Base-by-base conservation (phyloP, 2,797 vertebrate genomes). In the Sebastes miniatus region DNA sequence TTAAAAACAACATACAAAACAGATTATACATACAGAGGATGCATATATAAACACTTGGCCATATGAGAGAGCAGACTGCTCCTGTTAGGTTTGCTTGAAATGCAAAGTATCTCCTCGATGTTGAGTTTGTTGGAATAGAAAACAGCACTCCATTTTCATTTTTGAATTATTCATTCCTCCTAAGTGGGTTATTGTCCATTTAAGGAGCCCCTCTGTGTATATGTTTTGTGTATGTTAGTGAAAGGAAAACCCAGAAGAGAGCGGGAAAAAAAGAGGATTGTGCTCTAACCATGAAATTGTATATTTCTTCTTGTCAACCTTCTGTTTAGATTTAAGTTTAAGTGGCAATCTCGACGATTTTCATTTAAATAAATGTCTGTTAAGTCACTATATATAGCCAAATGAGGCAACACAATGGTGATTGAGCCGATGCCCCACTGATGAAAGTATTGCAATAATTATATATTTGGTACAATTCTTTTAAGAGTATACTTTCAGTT, bases 91-190 rank as follows among this genome's bases (percentile, higher is more conserved):
- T 69, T 59, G 68, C 80, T 73, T 73, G 57, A 87, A 92, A 87
- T 87, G 72, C 81, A 85, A 89, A 89, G 81, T 54, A 20, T 68
- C 25, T 63, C 81, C 69, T 84, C 84, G 47, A 83, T 83, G 54
- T 82, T 18, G 39, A 75, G 43, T 79, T 86, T 76, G 54, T 65
- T 62, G 66, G 61, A 88, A 86, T 11, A 64, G 66, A 74, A 85
- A 85, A 88, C 16, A 75, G 50, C 57, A 50, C 66, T 83, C 24
- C 11, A 58, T 73, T 83, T 86, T 79, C 22, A 80, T 79, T 57
- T 79, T 31, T 90, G 83, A 89, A 95, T 91, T 88, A 92, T 90
- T 92, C 83, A 93, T 92, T 27, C 12, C 22, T 75, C 63, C 8
- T 79, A 80, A 84, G 75, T 81, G 85, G 77, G 50, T 80, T 81